These are phyloP conservation scores for Psittacula echo DNA, from an alignment of 2,797 vertebrate species.

Conservation along the genomic window DNA sequence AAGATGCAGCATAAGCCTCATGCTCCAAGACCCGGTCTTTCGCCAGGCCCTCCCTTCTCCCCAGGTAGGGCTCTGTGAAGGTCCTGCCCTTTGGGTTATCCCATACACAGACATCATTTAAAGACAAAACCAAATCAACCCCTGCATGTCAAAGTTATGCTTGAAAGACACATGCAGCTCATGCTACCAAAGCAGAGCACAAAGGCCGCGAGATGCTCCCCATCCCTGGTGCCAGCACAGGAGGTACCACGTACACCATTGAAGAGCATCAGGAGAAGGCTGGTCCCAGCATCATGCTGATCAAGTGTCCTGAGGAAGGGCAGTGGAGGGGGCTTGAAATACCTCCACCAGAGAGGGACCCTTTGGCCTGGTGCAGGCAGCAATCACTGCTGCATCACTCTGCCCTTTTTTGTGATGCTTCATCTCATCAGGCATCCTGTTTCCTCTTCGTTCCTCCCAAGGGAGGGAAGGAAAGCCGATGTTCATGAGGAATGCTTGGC, in stretches of 20 bases:
- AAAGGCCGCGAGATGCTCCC: background rate
- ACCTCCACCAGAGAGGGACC: background rate
- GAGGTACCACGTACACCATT: background rate
- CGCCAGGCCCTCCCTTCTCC: background rate
- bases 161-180: background rate
- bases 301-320: background rate
- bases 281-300: background rate
- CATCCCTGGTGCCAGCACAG: rapidly evolving
- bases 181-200: background rate
- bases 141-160: background rate
- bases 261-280: background rate
- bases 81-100: background rate
- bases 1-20: background rate
- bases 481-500: rapidly evolving
- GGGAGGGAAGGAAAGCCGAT: background rate
- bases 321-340: background rate
- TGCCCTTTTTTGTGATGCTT: background rate
- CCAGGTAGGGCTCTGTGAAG: background rate
- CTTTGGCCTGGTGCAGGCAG: background rate
- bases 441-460: rapidly evolving
- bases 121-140: background rate
- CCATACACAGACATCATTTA: background rate
- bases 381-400: rapidly evolving
- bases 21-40: background rate
- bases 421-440: rapidly evolving